These are phyloP conservation scores for Ophthalmolycus amberensis DNA, from an alignment of 2,113 vertebrate species.

Conservation along the genomic window DNA sequence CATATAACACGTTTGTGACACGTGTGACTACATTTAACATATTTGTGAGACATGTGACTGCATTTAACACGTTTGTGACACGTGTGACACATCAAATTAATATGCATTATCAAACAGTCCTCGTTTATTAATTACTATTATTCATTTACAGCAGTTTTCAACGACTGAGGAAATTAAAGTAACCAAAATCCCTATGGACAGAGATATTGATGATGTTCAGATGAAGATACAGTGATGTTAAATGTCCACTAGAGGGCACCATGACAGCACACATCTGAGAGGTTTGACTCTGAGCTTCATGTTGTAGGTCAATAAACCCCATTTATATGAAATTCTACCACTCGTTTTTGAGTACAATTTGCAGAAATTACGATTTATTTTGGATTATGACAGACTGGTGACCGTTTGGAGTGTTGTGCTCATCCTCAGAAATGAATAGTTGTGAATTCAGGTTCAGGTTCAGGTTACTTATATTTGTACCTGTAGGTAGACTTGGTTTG, in stretches of 20 bases:
- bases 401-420: too few relatives aligned
- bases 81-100: too few relatives aligned
- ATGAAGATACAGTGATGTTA: background rate
- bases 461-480: too few relatives aligned
- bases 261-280: background rate
- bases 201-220: background rate
- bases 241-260: conserved; percentile 33
- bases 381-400: background rate
- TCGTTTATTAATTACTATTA: background rate
- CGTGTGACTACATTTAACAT: too few relatives aligned
- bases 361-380: background rate
- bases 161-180: background rate
- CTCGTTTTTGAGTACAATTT: background rate
- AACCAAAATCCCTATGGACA: background rate
- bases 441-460: too few relatives aligned
- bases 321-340: background rate
- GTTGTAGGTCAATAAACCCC: background rate
- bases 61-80: too few relatives aligned
- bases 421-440: too few relatives aligned
- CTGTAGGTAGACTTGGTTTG: too few relatives aligned
- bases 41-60: too few relatives aligned
- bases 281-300: background rate
- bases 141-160: background rate
- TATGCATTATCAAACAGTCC: too few relatives aligned
- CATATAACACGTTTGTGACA: too few relatives aligned